Evolutionary conservation across 2,113 vertebrate species (phyloP).

Genomic region (Antechinus flavipes): DNA sequence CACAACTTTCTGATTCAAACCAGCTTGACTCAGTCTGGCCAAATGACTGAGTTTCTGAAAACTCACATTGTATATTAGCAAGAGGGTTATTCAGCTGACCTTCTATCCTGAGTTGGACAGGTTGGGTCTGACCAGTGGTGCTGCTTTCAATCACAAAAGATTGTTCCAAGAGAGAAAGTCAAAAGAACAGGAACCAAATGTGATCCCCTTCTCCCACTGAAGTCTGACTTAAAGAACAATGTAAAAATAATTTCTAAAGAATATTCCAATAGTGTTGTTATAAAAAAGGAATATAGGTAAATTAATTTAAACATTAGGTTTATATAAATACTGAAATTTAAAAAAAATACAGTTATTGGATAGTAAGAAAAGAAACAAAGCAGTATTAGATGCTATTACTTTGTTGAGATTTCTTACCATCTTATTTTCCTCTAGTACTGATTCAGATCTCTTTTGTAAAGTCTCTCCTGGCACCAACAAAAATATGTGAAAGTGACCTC

Average conservation of each 20-base stretch:
- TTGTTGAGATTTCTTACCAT: not conserved
- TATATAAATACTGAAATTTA: not conserved
- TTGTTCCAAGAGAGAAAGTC: conserved; percentile 26
- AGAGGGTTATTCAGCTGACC: conserved; percentile 26
- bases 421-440: not conserved
- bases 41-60: not conserved
- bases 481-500: not conserved
- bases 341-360: not conserved
- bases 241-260: not conserved
- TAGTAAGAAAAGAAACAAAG: not conserved
- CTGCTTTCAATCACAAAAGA: conserved; percentile 14
- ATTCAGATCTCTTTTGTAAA: not conserved
- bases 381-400: not conserved
- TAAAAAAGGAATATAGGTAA: not conserved
- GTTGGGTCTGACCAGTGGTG: conserved; percentile 29
- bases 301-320: not conserved
- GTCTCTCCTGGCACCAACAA: not conserved
- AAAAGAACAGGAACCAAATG: not conserved
- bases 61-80: conserved; percentile 17
- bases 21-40: not conserved
- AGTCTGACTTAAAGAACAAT: not conserved
- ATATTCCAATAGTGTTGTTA: not conserved
- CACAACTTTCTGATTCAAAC: conserved; percentile 63
- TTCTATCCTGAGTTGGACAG: conserved; percentile 30
- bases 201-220: not conserved